Conservation (phyloP, 2,888 invertebrate species). For the Sphaeridia pumilis region DNA sequence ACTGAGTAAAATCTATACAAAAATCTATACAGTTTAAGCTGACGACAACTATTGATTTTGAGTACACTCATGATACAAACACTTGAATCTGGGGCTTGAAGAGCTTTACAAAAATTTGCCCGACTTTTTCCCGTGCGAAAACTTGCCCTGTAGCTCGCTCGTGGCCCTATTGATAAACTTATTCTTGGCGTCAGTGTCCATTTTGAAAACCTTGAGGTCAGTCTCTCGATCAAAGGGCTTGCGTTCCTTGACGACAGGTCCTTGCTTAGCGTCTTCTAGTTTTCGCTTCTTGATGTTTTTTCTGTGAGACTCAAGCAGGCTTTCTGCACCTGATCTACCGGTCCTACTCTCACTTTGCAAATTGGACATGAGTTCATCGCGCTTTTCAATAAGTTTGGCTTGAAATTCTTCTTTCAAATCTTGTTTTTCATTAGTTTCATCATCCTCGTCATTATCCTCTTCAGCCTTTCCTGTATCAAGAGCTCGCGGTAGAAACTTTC, state of each 20-base stretch:
- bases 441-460: constrained; percentile 1
- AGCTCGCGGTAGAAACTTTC: constrained; percentile 14
- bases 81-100: too few species aligned
- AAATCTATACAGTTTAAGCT: too few species aligned
- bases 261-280: constrained; percentile 4
- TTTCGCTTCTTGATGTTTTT: constrained; percentile 14
- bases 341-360: constrained; percentile 9
- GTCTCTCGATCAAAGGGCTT: constrained; percentile 15
- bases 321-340: constrained; percentile 3
- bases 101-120: constrained; percentile 14
- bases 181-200: constrained; percentile 13
- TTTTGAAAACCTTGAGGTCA: constrained; percentile 7
- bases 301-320: constrained; percentile 12
- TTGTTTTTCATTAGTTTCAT: constrained; percentile 12
- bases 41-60: too few species aligned
- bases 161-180: constrained; percentile 12
- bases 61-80: too few species aligned
- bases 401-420: constrained; percentile 16
- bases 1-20: too few species aligned
- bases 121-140: constrained; percentile 12
- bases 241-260: constrained; percentile 1
- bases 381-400: constrained; percentile 11
- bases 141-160: constrained; percentile 7
- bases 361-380: constrained; percentile 19
- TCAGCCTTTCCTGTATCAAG: constrained; percentile 12